A percentile compares a stretch with the other conserved stretches of the same genome.
phyloP scores from a whole-genome alignment of 2,797 vertebrate species.

The Fistularia commersonii region DNA sequence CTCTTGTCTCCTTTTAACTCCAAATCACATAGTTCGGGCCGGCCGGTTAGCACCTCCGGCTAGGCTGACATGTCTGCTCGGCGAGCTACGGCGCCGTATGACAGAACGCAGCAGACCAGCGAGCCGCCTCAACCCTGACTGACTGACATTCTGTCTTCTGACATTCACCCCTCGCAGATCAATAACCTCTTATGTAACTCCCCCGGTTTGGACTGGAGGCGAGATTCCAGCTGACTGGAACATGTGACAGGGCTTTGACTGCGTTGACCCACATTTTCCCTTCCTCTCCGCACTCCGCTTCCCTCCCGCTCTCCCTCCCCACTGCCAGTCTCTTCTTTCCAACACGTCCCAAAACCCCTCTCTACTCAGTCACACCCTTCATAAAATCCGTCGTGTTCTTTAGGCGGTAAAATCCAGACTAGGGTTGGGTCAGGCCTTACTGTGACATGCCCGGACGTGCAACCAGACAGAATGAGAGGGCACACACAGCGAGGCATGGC shows the following conservation, averaged over 20 bases:
- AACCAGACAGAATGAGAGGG: conserved; percentile 35
- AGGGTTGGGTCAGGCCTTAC: conserved; percentile 43
- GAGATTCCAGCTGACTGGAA: conserved; percentile 74
- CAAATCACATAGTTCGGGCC: conserved; percentile 10
- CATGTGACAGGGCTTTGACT: conserved; percentile 73
- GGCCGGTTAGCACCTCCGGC: conserved; percentile 21
- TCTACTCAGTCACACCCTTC: conserved; percentile 42
- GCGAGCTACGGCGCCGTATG: conserved; percentile 44
- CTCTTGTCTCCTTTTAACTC: conserved; percentile 15
- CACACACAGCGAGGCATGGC: conserved; percentile 35
- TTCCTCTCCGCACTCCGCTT: conserved; percentile 27
- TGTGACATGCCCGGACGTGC: conserved; percentile 42
- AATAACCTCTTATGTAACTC: conserved; percentile 76
- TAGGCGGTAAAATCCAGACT: conserved; percentile 44
- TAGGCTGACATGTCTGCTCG: conserved; percentile 27
- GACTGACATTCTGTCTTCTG: conserved; percentile 42
- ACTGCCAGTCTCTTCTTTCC: conserved; percentile 25
- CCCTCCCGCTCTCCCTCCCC: background rate
- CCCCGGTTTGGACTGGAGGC: conserved; percentile 71
- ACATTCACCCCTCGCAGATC: conserved; percentile 59
- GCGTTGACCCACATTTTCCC: conserved; percentile 75
- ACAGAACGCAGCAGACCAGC: conserved; percentile 33
- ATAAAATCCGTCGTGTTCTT: conserved; percentile 29
- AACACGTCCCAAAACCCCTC: conserved; percentile 26
- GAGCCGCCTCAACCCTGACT: conserved; percentile 33